phyloP scores from a whole-genome alignment of 2,888 invertebrate genomes.

The Sinotaia quadrata region DNA sequence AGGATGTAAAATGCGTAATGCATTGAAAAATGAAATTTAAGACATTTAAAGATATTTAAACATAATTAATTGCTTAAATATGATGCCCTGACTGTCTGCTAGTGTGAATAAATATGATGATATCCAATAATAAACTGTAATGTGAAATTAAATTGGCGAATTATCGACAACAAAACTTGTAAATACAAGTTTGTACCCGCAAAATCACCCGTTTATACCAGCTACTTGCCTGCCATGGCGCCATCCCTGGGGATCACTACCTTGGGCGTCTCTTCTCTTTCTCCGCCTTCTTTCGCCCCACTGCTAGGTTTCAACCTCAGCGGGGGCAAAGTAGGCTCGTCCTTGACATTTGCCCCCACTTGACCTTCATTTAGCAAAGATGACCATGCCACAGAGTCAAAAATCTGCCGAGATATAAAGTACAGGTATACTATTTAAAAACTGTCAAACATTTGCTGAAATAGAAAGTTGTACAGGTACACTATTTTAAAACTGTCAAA shows the following conservation, averaged over 20 bases:
- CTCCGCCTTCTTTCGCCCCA: not conserved
- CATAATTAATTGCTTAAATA: too few species aligned
- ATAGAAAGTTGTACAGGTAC: not conserved
- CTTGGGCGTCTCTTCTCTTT: not conserved
- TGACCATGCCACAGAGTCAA: slow-evolving; percentile 24
- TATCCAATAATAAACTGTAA: too few species aligned
- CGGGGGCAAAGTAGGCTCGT: slow-evolving; percentile 17
- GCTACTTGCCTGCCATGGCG: not conserved
- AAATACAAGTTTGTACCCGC: too few species aligned
- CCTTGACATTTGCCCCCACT: slow-evolving; percentile 24
- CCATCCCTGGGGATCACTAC: slow-evolving; percentile 1
- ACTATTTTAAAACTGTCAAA: not conserved
- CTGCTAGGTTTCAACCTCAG: not conserved
- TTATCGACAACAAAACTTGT: too few species aligned
- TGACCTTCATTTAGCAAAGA: slow-evolving; percentile 17
- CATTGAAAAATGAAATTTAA: too few species aligned
- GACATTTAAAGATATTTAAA: too few species aligned
- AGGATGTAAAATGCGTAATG: too few species aligned
- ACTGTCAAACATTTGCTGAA: not conserved
- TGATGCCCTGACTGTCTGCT: too few species aligned
- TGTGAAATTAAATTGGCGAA: too few species aligned
- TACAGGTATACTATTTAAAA: not conserved
- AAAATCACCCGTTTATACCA: too few species aligned
- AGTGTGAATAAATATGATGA: too few species aligned
- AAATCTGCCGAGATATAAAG: not conserved